phyloP scores from a whole-genome alignment of 2,888 invertebrate species.

The Ryuthela nishihirai region DNA sequence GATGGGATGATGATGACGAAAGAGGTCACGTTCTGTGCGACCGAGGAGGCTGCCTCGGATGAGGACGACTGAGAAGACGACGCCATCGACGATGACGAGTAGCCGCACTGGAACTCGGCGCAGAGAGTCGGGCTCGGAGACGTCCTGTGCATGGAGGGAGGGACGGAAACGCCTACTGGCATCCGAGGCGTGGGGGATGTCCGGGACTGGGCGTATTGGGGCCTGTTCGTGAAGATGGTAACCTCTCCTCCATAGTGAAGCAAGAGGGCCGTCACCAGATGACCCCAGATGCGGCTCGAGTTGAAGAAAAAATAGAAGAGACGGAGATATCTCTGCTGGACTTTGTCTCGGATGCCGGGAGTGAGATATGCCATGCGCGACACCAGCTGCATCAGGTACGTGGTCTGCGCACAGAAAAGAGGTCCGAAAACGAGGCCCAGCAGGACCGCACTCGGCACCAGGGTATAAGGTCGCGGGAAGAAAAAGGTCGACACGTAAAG shows the following conservation, averaged over 20 bases:
- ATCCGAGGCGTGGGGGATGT: constrained; percentile 14
- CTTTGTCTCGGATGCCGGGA: constrained; percentile 29
- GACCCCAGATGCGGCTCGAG: constrained; percentile 37
- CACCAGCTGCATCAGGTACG: constrained; percentile 40
- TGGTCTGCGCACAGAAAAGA: constrained; percentile 37
- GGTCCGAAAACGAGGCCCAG: constrained; percentile 37
- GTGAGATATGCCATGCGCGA: constrained; percentile 36
- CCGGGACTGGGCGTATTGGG: constrained; percentile 20
- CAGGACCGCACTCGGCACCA: constrained; percentile 32
- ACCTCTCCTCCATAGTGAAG: constrained; percentile 32
- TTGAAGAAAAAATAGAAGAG: constrained; percentile 39
- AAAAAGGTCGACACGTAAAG: constrained; percentile 40
- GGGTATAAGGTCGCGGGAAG: constrained; percentile 37
- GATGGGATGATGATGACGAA: constrained; percentile 1
- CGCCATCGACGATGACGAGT: too few species aligned
- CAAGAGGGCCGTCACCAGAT: constrained; percentile 25
- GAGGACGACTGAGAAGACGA: too few species aligned
- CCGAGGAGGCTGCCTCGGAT: too few species aligned
- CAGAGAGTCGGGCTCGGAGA: constrained; percentile 29
- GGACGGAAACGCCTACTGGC: constrained; percentile 16
- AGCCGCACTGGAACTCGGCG: constrained; percentile 25
- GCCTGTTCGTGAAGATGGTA: constrained; percentile 22
- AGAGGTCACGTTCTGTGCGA: too few species aligned
- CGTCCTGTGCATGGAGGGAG: constrained; percentile 25
- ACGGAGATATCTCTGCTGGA: constrained; percentile 35